phyloP scores from a whole-genome alignment of 2,113 vertebrate genomes.

The Myocastor coypus region DNA sequence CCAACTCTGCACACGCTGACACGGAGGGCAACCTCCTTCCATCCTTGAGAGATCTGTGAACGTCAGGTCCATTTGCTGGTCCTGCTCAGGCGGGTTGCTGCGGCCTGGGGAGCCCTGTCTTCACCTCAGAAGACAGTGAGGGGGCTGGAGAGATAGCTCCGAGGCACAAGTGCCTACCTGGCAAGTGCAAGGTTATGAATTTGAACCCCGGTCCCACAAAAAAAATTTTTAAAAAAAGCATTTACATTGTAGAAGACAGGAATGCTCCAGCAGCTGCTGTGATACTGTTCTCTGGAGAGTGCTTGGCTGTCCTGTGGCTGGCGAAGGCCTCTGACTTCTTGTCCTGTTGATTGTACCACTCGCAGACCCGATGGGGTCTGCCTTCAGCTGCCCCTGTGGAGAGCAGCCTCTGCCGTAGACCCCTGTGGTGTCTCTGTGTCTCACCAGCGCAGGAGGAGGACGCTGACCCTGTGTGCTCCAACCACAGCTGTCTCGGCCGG shows the following conservation, averaged over 20 bases:
- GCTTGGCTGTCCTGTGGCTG: neutral
- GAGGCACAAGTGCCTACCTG: no score
- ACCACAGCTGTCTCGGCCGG: neutral
- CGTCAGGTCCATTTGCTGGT: neutral
- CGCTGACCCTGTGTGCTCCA: neutral
- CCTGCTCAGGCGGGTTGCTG: neutral
- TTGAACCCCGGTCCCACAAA: no score
- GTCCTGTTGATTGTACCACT: neutral
- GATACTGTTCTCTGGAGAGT: neutral
- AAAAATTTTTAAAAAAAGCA: no score
- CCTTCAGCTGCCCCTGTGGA: accelerated
- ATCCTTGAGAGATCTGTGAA: neutral
- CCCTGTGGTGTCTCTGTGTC: neutral
- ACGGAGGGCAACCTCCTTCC: neutral
- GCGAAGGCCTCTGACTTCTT: neutral
- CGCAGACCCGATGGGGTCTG: neutral
- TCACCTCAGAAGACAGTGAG: neutral
- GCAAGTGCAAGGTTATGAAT: no score
- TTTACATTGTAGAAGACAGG: no score
- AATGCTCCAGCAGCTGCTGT: neutral
- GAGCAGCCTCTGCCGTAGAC: neutral
- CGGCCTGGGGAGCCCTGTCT: neutral
- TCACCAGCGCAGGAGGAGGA: neutral
- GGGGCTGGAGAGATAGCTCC: no score
- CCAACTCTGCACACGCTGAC: neutral